Evolutionary conservation across 2,113 vertebrate species (phyloP), one percentile per base, ranked within the genome.

Genomic region (Beaufortia kweichowensis): DNA sequence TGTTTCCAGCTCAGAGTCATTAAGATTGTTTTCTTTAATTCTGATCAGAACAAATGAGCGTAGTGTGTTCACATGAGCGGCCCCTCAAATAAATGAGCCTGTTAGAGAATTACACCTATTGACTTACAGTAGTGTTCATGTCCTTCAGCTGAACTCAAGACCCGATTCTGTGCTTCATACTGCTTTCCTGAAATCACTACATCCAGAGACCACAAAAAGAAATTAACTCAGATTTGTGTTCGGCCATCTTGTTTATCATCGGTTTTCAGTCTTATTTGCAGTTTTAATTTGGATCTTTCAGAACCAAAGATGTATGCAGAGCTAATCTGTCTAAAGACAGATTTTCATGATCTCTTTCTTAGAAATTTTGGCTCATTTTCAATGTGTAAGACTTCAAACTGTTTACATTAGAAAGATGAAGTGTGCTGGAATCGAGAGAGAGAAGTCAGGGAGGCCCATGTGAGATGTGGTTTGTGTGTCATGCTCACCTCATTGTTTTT

Each of bases 41-140:
- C 90, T 78, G 84, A 88, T 72, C 77, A 81, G 89, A 92, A 94
- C 91, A 91, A 91, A 93, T 87, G 82, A 88, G 82, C 85, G 78
- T 46, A 59, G 82, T 70, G 85, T 82, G 70, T 77, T 83, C 75
- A 80, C 75, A 73, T 84, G 90, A 90, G 43, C 43, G 76, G 79
- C 82, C 85, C 82, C 85, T 76, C 83, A 86, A 92, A 94, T 86
- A 71, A 89, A 89, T 84, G 82, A 76, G 75, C 79, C 87, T 86
- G 77, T 80, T 86, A 83, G 83, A 85, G 82, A 90, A 92, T 86
- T 80, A 85, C 86, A 87, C 90, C 85, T 91, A 87, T 83, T 92
- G 91, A 91, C 91, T 92, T 92, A 92, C 92, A 92, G 92, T 93
- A 94, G 91, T 92, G 91, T 93, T 59, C 80, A 78, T 91, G 88